Conservation (phyloP, 1,140 invertebrate species). For the Drosophila tropicalis region DNA sequence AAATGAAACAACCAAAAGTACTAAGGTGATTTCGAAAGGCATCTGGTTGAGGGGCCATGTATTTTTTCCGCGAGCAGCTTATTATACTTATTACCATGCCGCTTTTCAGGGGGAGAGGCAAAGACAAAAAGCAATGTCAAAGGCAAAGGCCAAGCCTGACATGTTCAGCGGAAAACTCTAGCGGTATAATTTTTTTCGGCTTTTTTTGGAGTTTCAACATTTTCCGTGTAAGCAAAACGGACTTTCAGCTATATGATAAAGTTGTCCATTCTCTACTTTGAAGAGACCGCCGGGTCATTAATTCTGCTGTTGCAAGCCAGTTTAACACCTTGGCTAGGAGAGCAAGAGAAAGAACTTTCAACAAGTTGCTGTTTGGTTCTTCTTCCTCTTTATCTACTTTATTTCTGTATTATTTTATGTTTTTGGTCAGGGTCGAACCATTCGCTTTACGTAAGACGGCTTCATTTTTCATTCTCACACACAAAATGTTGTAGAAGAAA, state of each 20-base stretch:
- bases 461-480: slow-evolving; percentile 45
- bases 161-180: slow-evolving; percentile 50
- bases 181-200: slow-evolving; percentile 40
- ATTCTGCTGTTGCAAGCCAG: slow-evolving; percentile 46
- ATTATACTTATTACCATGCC: slow-evolving; percentile 1
- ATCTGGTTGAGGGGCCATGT: not conserved
- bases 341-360: slow-evolving; percentile 55
- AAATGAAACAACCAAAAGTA: too few relatives aligned
- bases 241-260: slow-evolving; percentile 64
- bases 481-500: not conserved
- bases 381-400: not conserved
- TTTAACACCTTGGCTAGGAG: slow-evolving; percentile 40
- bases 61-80: not conserved
- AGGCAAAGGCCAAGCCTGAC: slow-evolving; percentile 9
- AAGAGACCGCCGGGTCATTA: slow-evolving; percentile 70
- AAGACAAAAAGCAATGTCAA: not conserved
- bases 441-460: slow-evolving; percentile 7
- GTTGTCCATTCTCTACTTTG: slow-evolving; percentile 65
- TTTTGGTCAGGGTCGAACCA: slow-evolving; percentile 5
- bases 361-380: slow-evolving; percentile 45
- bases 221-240: slow-evolving; percentile 46
- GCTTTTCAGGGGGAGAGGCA: not conserved
- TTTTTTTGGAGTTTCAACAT: slow-evolving; percentile 28
- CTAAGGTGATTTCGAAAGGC: too few relatives aligned
- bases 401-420: slow-evolving; percentile 1